Conservation (phyloP, 2,113 vertebrate genomes). For the Chauna torquata region DNA sequence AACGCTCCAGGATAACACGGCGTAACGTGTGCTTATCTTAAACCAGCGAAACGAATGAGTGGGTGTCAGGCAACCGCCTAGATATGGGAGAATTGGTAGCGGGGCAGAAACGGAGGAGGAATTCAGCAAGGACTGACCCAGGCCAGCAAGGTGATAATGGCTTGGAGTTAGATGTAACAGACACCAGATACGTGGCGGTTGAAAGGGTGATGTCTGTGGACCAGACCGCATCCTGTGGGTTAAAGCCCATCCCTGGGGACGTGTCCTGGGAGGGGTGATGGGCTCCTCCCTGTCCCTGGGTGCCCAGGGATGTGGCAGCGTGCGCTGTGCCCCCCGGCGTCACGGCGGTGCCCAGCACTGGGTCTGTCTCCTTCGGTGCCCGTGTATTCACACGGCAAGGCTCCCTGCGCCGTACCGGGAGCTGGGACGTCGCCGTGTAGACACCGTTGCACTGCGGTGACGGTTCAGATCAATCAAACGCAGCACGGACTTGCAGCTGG, state of each 20-base stretch:
- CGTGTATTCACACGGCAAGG: too few species aligned
- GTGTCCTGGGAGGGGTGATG: accelerated
- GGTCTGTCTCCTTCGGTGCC: too few species aligned
- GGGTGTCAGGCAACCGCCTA: neutral
- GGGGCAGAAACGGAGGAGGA: neutral
- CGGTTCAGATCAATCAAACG: neutral
- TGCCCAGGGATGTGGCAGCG: too few species aligned
- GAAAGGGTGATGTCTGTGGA: neutral
- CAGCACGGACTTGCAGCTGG: neutral
- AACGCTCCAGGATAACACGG: neutral
- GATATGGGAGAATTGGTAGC: accelerated
- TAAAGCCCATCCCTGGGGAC: neutral
- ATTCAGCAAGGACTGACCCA: neutral
- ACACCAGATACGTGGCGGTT: neutral
- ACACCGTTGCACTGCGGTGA: neutral
- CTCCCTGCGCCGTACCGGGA: too few species aligned
- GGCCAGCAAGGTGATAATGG: neutral
- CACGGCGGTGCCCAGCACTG: too few species aligned
- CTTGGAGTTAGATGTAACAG: neutral
- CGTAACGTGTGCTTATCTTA: neutral
- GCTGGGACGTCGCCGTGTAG: too few species aligned
- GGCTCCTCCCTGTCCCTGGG: too few species aligned
- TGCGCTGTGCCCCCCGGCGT: too few species aligned
- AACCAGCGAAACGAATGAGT: neutral
- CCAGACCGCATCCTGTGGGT: neutral